These are phyloP conservation scores for Limnephilus lunatus DNA, from an alignment of 2,888 invertebrate genomes.

Conservation along the genomic window DNA sequence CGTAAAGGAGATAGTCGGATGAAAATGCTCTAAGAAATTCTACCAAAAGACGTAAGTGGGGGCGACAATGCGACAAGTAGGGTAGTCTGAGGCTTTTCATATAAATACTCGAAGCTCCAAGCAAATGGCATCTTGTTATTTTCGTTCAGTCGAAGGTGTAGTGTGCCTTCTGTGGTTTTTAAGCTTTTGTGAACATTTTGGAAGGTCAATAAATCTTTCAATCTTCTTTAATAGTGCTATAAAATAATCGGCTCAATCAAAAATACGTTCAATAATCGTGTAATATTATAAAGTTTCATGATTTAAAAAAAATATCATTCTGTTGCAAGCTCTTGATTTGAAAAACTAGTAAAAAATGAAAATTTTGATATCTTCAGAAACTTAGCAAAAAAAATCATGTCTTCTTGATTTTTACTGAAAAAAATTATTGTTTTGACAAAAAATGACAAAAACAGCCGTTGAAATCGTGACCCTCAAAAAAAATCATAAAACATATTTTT, in stretches of 20 bases:
- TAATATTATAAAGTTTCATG: too few species aligned
- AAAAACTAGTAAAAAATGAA: not conserved
- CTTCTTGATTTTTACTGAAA: not conserved
- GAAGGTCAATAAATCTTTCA: slow-evolving; percentile 49
- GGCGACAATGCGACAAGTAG: slow-evolving; percentile 13
- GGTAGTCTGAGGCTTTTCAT: slow-evolving; percentile 48
- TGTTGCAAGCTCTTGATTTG: not conserved
- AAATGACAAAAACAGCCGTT: too few species aligned
- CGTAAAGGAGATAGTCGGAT: not conserved
- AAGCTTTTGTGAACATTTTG: slow-evolving; percentile 57
- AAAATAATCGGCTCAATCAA: not conserved
- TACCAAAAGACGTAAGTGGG: not conserved
- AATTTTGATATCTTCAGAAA: not conserved
- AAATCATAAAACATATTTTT: too few species aligned
- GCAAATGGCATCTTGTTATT: slow-evolving; percentile 51
- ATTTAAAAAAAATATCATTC: not conserved
- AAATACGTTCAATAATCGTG: too few species aligned
- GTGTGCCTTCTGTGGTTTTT: slow-evolving; percentile 50
- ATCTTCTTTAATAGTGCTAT: not conserved
- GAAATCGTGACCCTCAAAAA: too few species aligned
- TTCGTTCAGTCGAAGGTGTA: slow-evolving; percentile 50
- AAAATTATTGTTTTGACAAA: too few species aligned
- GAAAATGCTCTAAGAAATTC: slow-evolving; percentile 28
- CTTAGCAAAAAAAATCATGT: not conserved
- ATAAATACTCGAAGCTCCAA: slow-evolving; percentile 52